Conservation (phyloP, 2,888 invertebrate genomes). For the Tetrapedia diversipes region DNA sequence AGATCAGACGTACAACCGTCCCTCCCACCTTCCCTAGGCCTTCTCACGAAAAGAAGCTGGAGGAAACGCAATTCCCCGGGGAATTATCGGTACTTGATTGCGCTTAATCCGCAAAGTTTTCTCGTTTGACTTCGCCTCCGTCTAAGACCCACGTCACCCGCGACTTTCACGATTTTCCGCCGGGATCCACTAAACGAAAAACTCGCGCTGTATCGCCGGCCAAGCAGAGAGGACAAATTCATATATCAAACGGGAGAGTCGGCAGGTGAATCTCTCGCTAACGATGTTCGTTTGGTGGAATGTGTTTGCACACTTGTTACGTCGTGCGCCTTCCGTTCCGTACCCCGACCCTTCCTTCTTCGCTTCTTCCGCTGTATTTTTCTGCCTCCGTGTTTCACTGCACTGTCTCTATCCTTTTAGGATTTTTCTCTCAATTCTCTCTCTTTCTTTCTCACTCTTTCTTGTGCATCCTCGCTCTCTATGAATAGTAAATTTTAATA, state of each 20-base stretch:
- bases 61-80: constrained; percentile 58
- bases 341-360: not conserved
- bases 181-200: constrained; percentile 57
- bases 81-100: constrained; percentile 73
- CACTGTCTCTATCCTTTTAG: not conserved
- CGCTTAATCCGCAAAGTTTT: constrained; percentile 72
- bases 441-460: not conserved
- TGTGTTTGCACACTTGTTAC: constrained; percentile 62
- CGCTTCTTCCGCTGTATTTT: not conserved
- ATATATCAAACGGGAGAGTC: constrained; percentile 61
- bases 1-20: constrained; percentile 43
- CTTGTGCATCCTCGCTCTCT: not conserved
- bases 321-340: constrained; percentile 6
- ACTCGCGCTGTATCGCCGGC: constrained; percentile 43
- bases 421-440: not conserved
- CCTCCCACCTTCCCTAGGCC: constrained; percentile 14
- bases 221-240: constrained; percentile 54
- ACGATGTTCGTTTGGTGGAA: constrained; percentile 60
- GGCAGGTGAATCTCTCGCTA: constrained; percentile 57
- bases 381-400: not conserved
- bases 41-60: not conserved
- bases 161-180: constrained; percentile 48
- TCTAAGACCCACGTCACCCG: constrained; percentile 44
- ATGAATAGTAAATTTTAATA: no score
- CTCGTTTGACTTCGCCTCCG: constrained; percentile 65